Base-by-base conservation (phyloP, 2,888 invertebrate species). In the Endomychus coccineus region DNA sequence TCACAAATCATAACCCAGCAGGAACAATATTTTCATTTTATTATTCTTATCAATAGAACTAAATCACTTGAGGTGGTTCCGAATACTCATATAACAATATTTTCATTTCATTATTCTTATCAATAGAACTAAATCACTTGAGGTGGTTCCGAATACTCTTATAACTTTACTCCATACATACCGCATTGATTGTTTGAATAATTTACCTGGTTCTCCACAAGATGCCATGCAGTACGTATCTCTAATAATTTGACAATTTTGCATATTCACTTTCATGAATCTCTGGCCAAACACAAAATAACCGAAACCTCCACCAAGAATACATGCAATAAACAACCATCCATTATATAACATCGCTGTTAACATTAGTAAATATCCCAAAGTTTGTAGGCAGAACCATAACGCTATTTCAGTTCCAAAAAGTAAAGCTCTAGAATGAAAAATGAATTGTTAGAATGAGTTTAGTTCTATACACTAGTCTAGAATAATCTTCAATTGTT, bases 291-390 rank as follows among this genome's bases (percentile, higher is more conserved):
- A 75, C 35, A 73, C 55, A 58, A 71, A 74, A 50, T 74, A 74
- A n/a, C 75, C 75, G 2, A 74, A 24, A 12, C 69, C 68, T 59
- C 78, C 77, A 13, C 83, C 83, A 35, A 78, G 62, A 3, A 77
- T 69, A 32, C 81, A 71, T 7, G 80, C 73, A 30, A 81, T 65
- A 40, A 75, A 68, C 36, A 83, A 63, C 53, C 81, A 80, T 15
- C 73, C 77, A 63, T 83, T 82, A 64, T 76, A 83, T 9, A 77
- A 61, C 83, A 83, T 83, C n/a, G 82, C 77, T 15, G 75, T 71
- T 45, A 83, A 59, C 83, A 83, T 83, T 15, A 83, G 67, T 33
- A 82, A 58, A 62, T 83, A 83, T 15, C 80, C 79, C 28, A 81
- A 67, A 42, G 71, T 65, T 50, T 63, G 62, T 15, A 64, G 45